Percentiles rank a stretch among this genome's conserved stretches.
Evolutionary conservation across 2,888 invertebrate genomes (phyloP).

Genomic region (Xylocampa areola): DNA sequence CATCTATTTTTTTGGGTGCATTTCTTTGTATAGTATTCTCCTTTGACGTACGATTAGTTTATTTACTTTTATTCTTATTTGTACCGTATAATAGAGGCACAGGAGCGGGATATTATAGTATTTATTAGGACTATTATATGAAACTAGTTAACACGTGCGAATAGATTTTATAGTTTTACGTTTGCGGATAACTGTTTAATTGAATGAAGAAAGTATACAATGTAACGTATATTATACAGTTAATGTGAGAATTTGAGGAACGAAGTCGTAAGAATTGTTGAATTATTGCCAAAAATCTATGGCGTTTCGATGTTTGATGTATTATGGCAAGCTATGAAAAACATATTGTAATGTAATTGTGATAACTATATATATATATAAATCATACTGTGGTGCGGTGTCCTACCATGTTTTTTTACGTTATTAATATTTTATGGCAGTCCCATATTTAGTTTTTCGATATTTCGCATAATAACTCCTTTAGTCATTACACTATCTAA

Average conservation of each 20-base stretch:
- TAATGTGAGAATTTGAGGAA: constrained; percentile 68
- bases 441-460: constrained; percentile 53
- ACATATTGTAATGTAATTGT: constrained; percentile 66
- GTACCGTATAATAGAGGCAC: constrained; percentile 69
- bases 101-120: constrained; percentile 66
- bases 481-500: constrained; percentile 60
- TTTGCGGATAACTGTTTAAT: constrained; percentile 82
- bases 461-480: constrained; percentile 65
- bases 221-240: constrained; percentile 77
- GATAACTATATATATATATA: constrained; percentile 80
- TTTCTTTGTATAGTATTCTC: constrained; percentile 66
- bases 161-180: constrained; percentile 86
- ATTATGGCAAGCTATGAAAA: constrained; percentile 78
- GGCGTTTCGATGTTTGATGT: constrained; percentile 83
- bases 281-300: constrained; percentile 82
- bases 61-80: constrained; percentile 59
- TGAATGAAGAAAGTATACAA: constrained; percentile 82
- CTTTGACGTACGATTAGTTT: constrained; percentile 58
- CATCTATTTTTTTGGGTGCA: constrained; percentile 73
- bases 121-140: constrained; percentile 72
- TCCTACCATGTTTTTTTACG: constrained; percentile 61
- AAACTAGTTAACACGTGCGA: constrained; percentile 75
- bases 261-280: constrained; percentile 77
- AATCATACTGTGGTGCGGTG: constrained; percentile 79
- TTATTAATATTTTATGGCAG: constrained; percentile 55